Percentiles rank a stretch among this genome's conserved stretches.
These are phyloP conservation scores for Triops cancriformis DNA, from an alignment of 1,140 invertebrate genomes.

Conservation along the genomic window DNA sequence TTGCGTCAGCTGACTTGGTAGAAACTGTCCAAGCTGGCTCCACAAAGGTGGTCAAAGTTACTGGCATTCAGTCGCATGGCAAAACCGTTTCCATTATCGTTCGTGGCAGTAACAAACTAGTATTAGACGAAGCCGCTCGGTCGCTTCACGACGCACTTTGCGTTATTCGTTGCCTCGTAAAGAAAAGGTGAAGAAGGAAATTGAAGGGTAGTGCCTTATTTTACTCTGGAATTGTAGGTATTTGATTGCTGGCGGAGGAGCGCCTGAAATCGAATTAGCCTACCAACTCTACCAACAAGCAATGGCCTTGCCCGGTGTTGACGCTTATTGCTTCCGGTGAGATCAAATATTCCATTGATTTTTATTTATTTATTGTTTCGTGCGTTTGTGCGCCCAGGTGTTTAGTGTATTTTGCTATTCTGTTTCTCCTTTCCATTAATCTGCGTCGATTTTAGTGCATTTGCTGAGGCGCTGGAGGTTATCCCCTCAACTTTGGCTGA, in stretches of 20 bases:
- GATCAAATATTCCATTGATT: background rate
- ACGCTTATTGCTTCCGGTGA: slow-evolving; percentile 78
- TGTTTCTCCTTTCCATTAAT: background rate
- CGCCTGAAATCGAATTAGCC: slow-evolving; percentile 91
- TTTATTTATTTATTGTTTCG: slow-evolving; percentile 15
- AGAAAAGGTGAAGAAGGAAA: slow-evolving; percentile 53
- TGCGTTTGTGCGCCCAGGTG: too few relatives aligned
- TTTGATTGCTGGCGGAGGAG: slow-evolving; percentile 89
- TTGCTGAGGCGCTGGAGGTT: slow-evolving; percentile 91
- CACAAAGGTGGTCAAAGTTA: slow-evolving; percentile 91
- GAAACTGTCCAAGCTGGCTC: slow-evolving; percentile 86
- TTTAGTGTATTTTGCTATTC: background rate
- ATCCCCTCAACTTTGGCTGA: slow-evolving; percentile 98
- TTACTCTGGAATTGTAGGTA: slow-evolving; percentile 43
- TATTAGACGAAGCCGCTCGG: slow-evolving; percentile 86
- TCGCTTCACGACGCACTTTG: slow-evolving; percentile 97
- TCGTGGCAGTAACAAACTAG: slow-evolving; percentile 94
- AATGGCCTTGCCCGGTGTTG: slow-evolving; percentile 75
- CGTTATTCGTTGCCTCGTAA: slow-evolving; percentile 93
- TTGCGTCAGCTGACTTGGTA: slow-evolving; percentile 85
- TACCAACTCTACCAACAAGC: slow-evolving; percentile 73
- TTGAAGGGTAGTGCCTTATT: slow-evolving; percentile 20
- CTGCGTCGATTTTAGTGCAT: slow-evolving; percentile 54
- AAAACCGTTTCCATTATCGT: slow-evolving; percentile 88
- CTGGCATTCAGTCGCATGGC: slow-evolving; percentile 79